phyloP scores from a whole-genome alignment of 1,140 invertebrate genomes.

The Eupristina koningsbergeri region DNA sequence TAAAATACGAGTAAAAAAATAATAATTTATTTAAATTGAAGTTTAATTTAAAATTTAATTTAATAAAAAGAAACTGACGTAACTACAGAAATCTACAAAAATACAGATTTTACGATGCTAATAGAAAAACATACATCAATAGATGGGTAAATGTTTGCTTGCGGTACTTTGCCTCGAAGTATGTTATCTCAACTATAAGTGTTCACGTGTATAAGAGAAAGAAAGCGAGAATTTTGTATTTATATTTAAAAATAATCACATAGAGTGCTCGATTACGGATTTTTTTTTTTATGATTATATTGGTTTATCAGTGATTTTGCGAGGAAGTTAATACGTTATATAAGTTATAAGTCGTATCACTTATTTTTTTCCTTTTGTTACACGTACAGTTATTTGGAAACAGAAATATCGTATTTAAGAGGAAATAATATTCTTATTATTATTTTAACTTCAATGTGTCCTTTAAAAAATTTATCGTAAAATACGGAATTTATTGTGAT shows the following conservation, averaged over 20 bases:
- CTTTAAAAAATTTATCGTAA: background rate
- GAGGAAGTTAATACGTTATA: constrained; percentile 35
- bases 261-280: background rate
- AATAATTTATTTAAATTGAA: too few relatives aligned
- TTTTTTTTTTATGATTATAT: constrained; percentile 4
- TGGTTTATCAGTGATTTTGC: constrained; percentile 5
- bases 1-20: too few relatives aligned
- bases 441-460: background rate
- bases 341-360: constrained; percentile 24
- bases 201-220: background rate
- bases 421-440: constrained; percentile 39
- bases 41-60: too few relatives aligned
- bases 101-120: constrained; percentile 44
- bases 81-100: constrained; percentile 16
- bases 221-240: background rate
- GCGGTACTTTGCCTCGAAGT: background rate
- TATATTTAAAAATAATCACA: background rate
- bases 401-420: constrained; percentile 18
- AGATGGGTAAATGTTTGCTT: constrained; percentile 41
- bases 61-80: constrained; percentile 35
- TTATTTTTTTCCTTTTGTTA: constrained; percentile 14
- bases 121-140: constrained; percentile 37
- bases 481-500: background rate
- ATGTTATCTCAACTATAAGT: constrained; percentile 11
- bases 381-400: constrained; percentile 43